phyloP scores from a whole-genome alignment of 2,113 vertebrate species.

The Leptodactylus fuscus region DNA sequence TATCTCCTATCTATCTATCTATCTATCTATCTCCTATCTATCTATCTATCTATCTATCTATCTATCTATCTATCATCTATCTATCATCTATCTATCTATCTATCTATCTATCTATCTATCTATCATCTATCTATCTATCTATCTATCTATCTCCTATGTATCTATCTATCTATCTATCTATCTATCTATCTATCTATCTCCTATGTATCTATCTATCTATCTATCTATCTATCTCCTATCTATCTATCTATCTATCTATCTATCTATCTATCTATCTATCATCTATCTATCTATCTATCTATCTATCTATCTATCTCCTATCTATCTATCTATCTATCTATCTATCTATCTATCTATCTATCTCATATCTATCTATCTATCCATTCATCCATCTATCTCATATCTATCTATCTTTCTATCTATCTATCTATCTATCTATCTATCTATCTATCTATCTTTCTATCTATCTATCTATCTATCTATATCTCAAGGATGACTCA shows the following conservation, averaged over 20 bases:
- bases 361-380: too few species aligned
- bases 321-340: too few species aligned
- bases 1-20: not conserved
- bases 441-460: too few species aligned
- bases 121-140: not conserved
- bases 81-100: not conserved
- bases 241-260: not conserved
- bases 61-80: not conserved
- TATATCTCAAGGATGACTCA: too few species aligned
- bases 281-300: too few species aligned
- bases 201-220: not conserved
- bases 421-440: too few species aligned
- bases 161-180: constrained; percentile 7
- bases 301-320: too few species aligned
- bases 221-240: not conserved
- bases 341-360: too few species aligned
- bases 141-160: not conserved
- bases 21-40: not conserved
- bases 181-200: not conserved
- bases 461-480: too few species aligned
- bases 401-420: too few species aligned
- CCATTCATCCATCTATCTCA: too few species aligned
- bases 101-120: constrained; percentile 7
- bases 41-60: not conserved
- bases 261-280: too few species aligned